Conservation (phyloP, 1,140 invertebrate species). For the Brachionus rubens region DNA sequence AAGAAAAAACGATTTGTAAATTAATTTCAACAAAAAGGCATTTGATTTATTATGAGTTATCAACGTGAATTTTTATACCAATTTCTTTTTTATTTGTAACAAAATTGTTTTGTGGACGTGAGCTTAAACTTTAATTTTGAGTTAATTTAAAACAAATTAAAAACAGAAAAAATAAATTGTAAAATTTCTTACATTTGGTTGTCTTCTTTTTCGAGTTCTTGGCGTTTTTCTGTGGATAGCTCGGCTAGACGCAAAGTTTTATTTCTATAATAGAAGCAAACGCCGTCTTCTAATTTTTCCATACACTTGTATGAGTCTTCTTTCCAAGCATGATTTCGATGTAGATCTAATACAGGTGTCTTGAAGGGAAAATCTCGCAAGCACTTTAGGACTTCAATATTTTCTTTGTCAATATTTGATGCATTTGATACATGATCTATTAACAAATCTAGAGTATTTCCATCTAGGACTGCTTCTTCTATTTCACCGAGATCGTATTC, state of each 20-base stretch:
- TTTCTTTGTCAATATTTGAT: slow-evolving; percentile 18
- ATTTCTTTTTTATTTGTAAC: neutral
- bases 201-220: slow-evolving; percentile 35
- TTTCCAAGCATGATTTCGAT: slow-evolving; percentile 7
- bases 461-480: neutral
- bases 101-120: neutral
- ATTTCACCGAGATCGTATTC: slow-evolving; percentile 4
- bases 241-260: slow-evolving; percentile 21
- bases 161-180: too few species aligned
- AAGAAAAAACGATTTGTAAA: neutral
- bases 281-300: slow-evolving; percentile 39
- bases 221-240: neutral
- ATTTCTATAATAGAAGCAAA: slow-evolving; percentile 27
- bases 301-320: neutral
- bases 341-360: slow-evolving; percentile 1
- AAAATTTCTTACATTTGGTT: slow-evolving; percentile 21
- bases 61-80: slow-evolving; percentile 41
- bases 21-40: neutral
- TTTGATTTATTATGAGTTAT: slow-evolving; percentile 13
- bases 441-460: neutral
- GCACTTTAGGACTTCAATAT: slow-evolving; percentile 13
- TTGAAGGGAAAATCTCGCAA: slow-evolving; percentile 28
- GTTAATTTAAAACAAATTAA: neutral
- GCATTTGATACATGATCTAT: neutral
- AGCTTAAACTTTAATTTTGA: too few species aligned